phyloP scores from a whole-genome alignment of 2,888 invertebrate genomes.

The Metallyticus violacea region DNA sequence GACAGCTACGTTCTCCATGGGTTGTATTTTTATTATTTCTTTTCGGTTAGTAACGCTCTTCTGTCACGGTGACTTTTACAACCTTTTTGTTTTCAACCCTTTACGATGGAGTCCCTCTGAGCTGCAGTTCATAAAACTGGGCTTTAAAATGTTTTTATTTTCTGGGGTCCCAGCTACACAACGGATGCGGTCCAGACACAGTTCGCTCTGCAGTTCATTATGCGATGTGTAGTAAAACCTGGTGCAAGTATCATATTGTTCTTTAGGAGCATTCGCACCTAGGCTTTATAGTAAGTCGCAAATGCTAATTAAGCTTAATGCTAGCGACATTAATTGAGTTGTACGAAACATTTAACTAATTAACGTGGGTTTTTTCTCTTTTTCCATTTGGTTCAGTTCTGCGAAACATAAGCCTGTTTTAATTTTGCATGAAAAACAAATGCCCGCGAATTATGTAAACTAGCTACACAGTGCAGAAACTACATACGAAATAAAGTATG shows the following conservation, averaged over 20 bases:
- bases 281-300: too few species aligned
- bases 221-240: not conserved
- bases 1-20: not conserved
- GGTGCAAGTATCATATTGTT: not conserved
- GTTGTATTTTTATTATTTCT: not conserved
- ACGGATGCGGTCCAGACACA: not conserved
- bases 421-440: too few species aligned
- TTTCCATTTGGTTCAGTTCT: too few species aligned
- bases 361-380: too few species aligned
- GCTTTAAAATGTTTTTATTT: constrained; percentile 5
- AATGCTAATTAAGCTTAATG: too few species aligned
- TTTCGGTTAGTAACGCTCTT: not conserved
- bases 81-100: not conserved
- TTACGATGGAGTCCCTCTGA: not conserved
- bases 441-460: too few species aligned
- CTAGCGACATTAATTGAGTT: too few species aligned
- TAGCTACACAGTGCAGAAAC: too few species aligned
- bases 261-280: not conserved
- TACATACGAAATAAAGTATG: too few species aligned
- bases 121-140: not conserved
- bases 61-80: not conserved
- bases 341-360: too few species aligned
- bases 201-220: not conserved
- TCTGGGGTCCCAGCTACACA: not conserved
- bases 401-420: too few species aligned